Percentiles rank a stretch among this genome's conserved stretches.
Evolutionary conservation across 2,113 vertebrate genomes (phyloP).

Genomic region (Amphiprion percula): DNA sequence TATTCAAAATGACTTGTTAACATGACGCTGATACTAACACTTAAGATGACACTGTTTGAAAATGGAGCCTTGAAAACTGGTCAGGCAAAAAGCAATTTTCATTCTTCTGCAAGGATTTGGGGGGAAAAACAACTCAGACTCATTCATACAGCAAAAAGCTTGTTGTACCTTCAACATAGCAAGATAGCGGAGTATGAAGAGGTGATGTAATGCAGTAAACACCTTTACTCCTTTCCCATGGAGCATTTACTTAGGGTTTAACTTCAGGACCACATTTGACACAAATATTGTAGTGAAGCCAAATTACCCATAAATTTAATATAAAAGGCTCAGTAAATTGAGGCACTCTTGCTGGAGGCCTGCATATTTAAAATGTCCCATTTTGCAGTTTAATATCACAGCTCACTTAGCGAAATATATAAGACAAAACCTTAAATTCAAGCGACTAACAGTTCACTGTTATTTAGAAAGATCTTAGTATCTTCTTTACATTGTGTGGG

Average conservation of each 20-base stretch:
- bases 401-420: background rate
- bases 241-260: constrained; percentile 33
- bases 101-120: constrained; percentile 1
- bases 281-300: background rate
- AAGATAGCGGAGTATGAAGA: constrained; percentile 7
- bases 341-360: background rate
- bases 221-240: constrained; percentile 1
- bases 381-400: background rate
- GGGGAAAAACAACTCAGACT: background rate
- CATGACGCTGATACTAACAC: background rate
- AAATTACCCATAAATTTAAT: constrained; percentile 23
- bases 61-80: background rate
- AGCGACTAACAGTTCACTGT: no score
- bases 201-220: constrained; percentile 17
- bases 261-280: constrained; percentile 19
- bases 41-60: background rate
- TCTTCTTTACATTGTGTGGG: background rate
- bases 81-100: background rate
- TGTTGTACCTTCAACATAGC: constrained; percentile 13
- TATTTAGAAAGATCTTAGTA: no score
- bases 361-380: background rate
- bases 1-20: background rate
- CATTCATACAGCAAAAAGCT: background rate
- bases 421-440: background rate
- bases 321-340: constrained; percentile 9